These are phyloP conservation scores for Casuarius casuarius DNA, from an alignment of 2,113 vertebrate species.

Conservation along the genomic window DNA sequence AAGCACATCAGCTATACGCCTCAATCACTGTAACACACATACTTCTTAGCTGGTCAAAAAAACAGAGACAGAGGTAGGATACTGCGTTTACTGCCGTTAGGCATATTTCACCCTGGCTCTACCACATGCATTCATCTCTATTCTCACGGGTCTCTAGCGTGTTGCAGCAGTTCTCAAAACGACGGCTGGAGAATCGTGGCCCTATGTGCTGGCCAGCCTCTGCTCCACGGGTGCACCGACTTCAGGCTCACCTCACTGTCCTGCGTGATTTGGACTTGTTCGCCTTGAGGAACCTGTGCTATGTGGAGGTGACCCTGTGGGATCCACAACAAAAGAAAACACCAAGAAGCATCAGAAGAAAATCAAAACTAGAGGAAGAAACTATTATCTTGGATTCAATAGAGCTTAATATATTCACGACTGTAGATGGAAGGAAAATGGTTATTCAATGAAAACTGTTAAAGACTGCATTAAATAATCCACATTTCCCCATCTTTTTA, in stretches of 20 bases:
- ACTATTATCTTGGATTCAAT: neutral
- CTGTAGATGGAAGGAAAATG: neutral
- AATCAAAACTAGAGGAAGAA: slow-evolving; percentile 22
- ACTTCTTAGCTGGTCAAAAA: neutral
- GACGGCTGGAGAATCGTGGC: neutral
- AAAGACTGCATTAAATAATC: neutral
- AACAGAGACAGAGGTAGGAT: neutral
- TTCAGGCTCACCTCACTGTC: slow-evolving; percentile 90
- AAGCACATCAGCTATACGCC: neutral
- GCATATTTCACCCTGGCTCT: neutral
- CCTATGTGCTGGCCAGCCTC: neutral
- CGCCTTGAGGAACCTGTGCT: slow-evolving; percentile 97
- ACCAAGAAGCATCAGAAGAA: slow-evolving; percentile 78
- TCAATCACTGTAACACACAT: neutral
- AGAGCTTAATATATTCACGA: neutral
- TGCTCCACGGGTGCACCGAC: neutral
- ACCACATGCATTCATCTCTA: neutral
- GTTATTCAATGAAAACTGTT: accelerated
- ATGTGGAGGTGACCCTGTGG: slow-evolving; percentile 98
- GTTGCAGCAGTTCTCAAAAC: neutral
- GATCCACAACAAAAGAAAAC: slow-evolving; percentile 81
- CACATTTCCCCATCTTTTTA: neutral
- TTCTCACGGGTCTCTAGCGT: accelerated
- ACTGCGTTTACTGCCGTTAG: neutral
- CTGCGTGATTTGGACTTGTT: slow-evolving; percentile 98